phyloP scores from a whole-genome alignment of 1,140 invertebrate genomes.

The Amphibalanus amphitrite region DNA sequence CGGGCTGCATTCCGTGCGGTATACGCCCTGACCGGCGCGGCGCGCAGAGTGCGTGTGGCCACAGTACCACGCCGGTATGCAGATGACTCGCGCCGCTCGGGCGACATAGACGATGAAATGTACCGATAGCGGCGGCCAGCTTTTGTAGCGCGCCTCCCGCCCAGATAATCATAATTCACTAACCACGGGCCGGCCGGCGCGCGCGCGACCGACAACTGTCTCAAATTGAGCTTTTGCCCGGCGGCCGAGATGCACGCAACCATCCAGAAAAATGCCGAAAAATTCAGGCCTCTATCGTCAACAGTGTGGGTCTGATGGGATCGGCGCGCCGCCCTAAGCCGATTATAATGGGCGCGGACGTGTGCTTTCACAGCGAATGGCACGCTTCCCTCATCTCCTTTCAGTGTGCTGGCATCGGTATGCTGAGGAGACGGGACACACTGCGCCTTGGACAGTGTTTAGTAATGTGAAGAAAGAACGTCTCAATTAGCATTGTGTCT shows the following conservation, averaged over 20 bases:
- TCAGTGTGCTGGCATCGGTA: too few species aligned
- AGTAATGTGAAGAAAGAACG: too few species aligned
- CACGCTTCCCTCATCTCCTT: neutral
- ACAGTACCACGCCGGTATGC: neutral
- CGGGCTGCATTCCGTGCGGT: neutral
- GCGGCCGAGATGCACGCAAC: neutral
- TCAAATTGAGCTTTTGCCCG: neutral
- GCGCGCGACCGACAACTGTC: neutral
- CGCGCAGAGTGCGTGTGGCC: neutral
- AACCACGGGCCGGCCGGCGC: neutral
- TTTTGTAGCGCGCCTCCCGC: neutral
- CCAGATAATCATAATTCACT: neutral
- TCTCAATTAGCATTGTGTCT: too few species aligned
- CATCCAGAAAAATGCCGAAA: neutral
- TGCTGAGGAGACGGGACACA: too few species aligned
- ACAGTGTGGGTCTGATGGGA: neutral
- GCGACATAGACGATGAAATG: neutral
- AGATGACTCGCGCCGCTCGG: neutral
- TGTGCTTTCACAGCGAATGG: neutral
- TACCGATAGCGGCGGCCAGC: neutral
- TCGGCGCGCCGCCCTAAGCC: neutral
- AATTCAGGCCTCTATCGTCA: neutral
- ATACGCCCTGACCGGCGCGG: too few species aligned
- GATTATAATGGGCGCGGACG: neutral
- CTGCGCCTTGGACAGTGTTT: too few species aligned